Percentiles rank a stretch among this genome's conserved stretches.
These are phyloP conservation scores for Drosophila paucipuncta DNA, from an alignment of 2,888 invertebrate species.

Conservation along the genomic window DNA sequence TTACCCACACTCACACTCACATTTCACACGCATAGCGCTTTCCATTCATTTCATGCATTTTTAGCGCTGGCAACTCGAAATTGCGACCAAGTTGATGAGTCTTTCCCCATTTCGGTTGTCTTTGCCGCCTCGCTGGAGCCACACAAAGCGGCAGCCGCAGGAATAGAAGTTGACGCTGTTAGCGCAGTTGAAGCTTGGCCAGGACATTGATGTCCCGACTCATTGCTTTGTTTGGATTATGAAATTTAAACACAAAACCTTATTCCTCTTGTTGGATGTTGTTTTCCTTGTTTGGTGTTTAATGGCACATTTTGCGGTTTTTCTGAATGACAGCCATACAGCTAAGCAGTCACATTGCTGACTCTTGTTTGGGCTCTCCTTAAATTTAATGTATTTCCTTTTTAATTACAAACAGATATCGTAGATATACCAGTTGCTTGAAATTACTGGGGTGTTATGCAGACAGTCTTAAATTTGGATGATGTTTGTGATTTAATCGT, in stretches of 20 bases:
- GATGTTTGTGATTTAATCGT: neutral
- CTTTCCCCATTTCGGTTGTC: conserved; percentile 29
- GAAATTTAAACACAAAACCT: conserved; percentile 77
- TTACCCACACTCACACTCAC: conserved; percentile 15
- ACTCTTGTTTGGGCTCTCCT: conserved; percentile 44
- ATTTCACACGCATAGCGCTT: conserved; percentile 27
- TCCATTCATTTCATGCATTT: conserved; percentile 72
- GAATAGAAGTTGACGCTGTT: conserved; percentile 22
- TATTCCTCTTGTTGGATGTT: conserved; percentile 47
- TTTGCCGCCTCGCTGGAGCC: conserved; percentile 75
- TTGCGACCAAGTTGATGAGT: conserved; percentile 62
- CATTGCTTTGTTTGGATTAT: conserved; percentile 79
- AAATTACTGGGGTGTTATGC: neutral
- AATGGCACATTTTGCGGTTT: conserved; percentile 74
- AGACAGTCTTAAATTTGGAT: neutral
- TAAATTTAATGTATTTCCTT: conserved; percentile 65
- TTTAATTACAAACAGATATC: conserved; percentile 53
- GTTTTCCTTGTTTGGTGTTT: conserved; percentile 61
- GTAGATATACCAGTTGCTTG: neutral
- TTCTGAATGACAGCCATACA: conserved; percentile 28
- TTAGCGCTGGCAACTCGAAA: conserved; percentile 57
- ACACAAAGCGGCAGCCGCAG: conserved; percentile 58
- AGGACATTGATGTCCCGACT: conserved; percentile 57
- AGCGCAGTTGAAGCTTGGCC: conserved; percentile 8
- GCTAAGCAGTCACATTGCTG: conserved; percentile 23